phyloP scores from a whole-genome alignment of 2,888 invertebrate genomes.

The Atethmia centrago region DNA sequence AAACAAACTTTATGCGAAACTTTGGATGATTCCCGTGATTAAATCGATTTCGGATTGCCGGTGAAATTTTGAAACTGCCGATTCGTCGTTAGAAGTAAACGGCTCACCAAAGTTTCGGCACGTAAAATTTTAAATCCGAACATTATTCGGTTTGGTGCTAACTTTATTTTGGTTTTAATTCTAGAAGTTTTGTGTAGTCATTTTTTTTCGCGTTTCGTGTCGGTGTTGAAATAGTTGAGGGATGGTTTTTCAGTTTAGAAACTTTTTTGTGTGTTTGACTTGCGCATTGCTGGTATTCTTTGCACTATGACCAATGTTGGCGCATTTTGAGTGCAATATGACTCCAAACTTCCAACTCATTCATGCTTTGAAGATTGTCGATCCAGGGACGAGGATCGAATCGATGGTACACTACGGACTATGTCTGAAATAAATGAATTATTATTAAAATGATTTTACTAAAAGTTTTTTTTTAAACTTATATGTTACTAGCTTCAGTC shows the following conservation, averaged over 20 bases:
- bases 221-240: constrained; percentile 33
- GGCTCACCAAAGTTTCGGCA: constrained; percentile 79
- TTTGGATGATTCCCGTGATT: constrained; percentile 89
- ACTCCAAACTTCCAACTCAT: background rate
- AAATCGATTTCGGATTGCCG: constrained; percentile 89
- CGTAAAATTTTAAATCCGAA: constrained; percentile 83
- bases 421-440: too few species aligned
- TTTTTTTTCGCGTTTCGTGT: constrained; percentile 30
- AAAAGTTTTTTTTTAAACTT: too few species aligned
- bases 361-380: background rate
- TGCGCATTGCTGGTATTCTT: constrained; percentile 34
- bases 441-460: too few species aligned
- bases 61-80: constrained; percentile 86
- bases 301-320: background rate
- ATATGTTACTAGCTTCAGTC: too few species aligned
- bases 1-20: constrained; percentile 86
- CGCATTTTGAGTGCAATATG: background rate
- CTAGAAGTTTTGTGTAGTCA: constrained; percentile 45
- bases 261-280: constrained; percentile 19
- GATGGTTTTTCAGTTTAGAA: constrained; percentile 21
- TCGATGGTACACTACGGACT: too few species aligned
- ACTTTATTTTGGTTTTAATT: constrained; percentile 72
- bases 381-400: too few species aligned
- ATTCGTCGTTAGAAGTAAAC: constrained; percentile 86
- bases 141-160: constrained; percentile 76